Evolutionary conservation across 2,113 vertebrate genomes (phyloP), one percentile per base, ranked within the genome.

Genomic region (Cervus canadensis): DNA sequence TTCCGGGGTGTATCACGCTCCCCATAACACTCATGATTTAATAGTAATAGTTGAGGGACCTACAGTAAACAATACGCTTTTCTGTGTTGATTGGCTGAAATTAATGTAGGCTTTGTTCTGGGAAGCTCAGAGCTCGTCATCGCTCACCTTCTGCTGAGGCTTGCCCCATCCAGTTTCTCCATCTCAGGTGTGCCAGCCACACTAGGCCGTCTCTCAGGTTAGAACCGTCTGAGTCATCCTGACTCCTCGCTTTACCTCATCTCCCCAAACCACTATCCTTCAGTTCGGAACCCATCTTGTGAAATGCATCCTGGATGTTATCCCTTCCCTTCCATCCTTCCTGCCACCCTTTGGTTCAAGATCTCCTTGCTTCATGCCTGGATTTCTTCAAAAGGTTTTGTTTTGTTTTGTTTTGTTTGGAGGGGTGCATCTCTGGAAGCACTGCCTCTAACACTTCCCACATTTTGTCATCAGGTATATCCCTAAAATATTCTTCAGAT

Each of bases 181-280:
- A 79, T 97, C 86, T 67, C 89, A 71, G 12, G 17, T 15, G 57
- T 93, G 48, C 85, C 81, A 54, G 67, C 33, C 56, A 33, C 3
- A 67, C 45, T 2, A 57, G 94, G 86, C 30, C 21, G 15, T 45
- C 52, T 96, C 64, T 83, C 78, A 86, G 71, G 30, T 87, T 60
- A 83, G 93, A 97, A 87, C 74, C 2, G 7, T 54, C 56, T 93
- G 87, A 97, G 43, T 97, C 98, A 97, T 85, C 54, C 52, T 25
- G 82, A 92, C 64, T 92, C 57, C 96, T 81, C 67, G 60, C 86
- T 79, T 94, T 94, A 17, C 17, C 83, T 97, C 57, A 59, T 52
- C 57, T 96, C 59, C 81, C 78, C 21, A 60, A 50, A 45, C 54
- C 57, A 59, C 2, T 33, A 40, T 36, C 52, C 83, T 93, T 43